These are phyloP conservation scores for Pseudotriccus pelzelni DNA, from an alignment of 2,797 vertebrate genomes.

Conservation along the genomic window DNA sequence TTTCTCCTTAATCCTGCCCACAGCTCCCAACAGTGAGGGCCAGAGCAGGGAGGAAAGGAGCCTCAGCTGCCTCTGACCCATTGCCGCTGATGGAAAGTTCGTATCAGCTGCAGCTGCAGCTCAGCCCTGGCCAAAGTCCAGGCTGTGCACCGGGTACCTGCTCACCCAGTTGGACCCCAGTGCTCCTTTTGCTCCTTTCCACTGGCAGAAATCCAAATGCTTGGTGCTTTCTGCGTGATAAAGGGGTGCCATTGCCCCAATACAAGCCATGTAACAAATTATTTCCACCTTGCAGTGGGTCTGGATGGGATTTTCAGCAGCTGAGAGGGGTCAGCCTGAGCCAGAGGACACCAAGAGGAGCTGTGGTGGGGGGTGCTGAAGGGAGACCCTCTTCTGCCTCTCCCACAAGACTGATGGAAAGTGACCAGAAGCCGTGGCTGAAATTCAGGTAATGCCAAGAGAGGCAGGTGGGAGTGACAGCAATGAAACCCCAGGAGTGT, in stretches of 20 bases:
- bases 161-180: not conserved
- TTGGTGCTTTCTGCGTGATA: not conserved
- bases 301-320: not conserved
- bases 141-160: not conserved
- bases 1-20: not conserved
- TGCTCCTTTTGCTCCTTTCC: not conserved
- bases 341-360: not conserved
- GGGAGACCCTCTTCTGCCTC: not conserved
- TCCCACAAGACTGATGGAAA: rapidly evolving
- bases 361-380: rapidly evolving
- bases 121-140: not conserved
- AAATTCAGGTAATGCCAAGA: not conserved
- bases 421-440: rapidly evolving
- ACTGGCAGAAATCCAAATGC: rapidly evolving
- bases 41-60: not conserved
- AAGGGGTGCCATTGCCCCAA: not conserved
- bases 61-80: not conserved
- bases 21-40: rapidly evolving
- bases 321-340: not conserved
- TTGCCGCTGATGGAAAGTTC: not conserved
- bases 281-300: not conserved
- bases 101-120: not conserved
- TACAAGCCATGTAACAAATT: not conserved
- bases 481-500: rapidly evolving
- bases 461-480: not conserved